A percentile compares a stretch with the other conserved stretches of the same genome.
These are phyloP conservation scores for Brachystomella parvula DNA, from an alignment of 1,140 invertebrate genomes.

Conservation along the genomic window DNA sequence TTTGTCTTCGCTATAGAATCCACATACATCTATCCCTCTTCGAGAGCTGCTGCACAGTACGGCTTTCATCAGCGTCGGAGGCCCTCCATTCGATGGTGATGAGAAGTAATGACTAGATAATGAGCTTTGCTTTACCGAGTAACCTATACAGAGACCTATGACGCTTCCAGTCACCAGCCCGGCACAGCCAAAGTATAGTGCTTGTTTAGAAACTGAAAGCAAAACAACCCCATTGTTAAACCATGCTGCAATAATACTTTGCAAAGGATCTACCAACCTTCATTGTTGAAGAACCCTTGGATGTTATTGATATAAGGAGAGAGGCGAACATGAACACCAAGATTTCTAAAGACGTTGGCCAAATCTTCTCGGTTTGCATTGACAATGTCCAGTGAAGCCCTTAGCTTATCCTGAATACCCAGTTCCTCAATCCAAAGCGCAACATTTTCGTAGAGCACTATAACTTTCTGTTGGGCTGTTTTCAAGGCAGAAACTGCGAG, in stretches of 20 bases:
- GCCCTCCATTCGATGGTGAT: slow-evolving; percentile 41
- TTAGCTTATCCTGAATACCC: slow-evolving; percentile 19
- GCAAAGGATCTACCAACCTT: slow-evolving; percentile 9
- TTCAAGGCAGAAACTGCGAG: slow-evolving; percentile 7
- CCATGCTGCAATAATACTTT: slow-evolving; percentile 7
- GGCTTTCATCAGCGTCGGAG: slow-evolving; percentile 41
- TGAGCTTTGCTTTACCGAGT: slow-evolving; percentile 34
- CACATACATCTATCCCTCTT: slow-evolving; percentile 31
- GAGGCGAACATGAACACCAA: slow-evolving; percentile 14
- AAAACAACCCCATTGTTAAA: not conserved
- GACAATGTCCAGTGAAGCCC: not conserved
- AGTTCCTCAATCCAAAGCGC: slow-evolving; percentile 19
- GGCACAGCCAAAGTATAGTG: slow-evolving; percentile 47
- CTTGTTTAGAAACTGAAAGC: slow-evolving; percentile 45
- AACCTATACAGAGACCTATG: slow-evolving; percentile 47
- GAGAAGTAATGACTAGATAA: slow-evolving; percentile 41
- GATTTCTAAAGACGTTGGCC: slow-evolving; percentile 11
- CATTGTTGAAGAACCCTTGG: slow-evolving; percentile 7
- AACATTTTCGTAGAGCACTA: slow-evolving; percentile 15
- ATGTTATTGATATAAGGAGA: slow-evolving; percentile 6
- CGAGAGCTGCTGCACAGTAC: slow-evolving; percentile 25
- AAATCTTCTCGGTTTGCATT: slow-evolving; percentile 21
- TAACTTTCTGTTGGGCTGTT: slow-evolving; percentile 9
- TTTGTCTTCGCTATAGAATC: not conserved
- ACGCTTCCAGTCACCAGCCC: slow-evolving; percentile 48